These are phyloP conservation scores for Darevskia mixta DNA, from an alignment of 2,797 vertebrate genomes.

Conservation along the genomic window DNA sequence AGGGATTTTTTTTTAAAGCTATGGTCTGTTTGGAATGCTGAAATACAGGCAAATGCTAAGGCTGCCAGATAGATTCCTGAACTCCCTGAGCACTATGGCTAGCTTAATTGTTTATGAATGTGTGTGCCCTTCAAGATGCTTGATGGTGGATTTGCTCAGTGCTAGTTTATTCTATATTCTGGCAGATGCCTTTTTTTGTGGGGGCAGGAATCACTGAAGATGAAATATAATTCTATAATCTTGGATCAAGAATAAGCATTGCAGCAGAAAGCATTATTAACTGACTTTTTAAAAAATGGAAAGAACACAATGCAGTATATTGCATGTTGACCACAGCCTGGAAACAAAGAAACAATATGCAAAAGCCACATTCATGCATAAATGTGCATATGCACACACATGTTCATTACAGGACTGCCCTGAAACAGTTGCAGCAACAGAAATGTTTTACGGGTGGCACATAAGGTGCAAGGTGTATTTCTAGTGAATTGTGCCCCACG, in stretches of 20 bases:
- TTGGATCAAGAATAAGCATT: not conserved
- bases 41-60: not conserved
- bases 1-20: too few relatives aligned
- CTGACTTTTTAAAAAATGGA: not conserved
- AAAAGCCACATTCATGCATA: not conserved
- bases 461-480: too few relatives aligned
- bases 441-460: too few relatives aligned
- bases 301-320: fast-evolving
- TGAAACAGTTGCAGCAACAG: too few relatives aligned
- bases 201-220: not conserved
- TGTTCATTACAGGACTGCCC: not conserved
- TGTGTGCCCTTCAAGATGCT: not conserved
- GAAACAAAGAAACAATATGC: not conserved
- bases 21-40: not conserved
- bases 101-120: not conserved
- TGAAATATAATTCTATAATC: slow-evolving; percentile 10
- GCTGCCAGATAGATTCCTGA: slow-evolving; percentile 14
- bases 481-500: too few relatives aligned
- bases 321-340: not conserved
- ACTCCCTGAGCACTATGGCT: not conserved
- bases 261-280: slow-evolving; percentile 3
- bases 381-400: not conserved
- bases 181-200: not conserved
- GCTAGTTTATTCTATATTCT: not conserved
- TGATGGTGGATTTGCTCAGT: not conserved